Percentiles rank a stretch among this genome's conserved stretches.
phyloP scores from a whole-genome alignment of 2,113 vertebrate genomes.

The Melanerpes aurifrons region DNA sequence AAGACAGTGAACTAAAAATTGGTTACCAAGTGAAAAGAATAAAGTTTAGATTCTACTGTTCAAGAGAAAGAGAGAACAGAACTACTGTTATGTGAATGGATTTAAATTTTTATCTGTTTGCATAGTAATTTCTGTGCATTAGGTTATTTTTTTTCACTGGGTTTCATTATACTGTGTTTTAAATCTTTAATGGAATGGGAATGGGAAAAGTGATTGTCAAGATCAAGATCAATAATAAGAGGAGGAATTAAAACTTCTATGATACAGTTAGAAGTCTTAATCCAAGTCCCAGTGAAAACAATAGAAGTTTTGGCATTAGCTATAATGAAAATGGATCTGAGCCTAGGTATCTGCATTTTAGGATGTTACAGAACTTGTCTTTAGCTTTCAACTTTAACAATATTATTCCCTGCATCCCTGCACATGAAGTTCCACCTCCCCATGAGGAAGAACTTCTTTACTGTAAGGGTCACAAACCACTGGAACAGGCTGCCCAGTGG shows the following conservation, averaged over 20 bases:
- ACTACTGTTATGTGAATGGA: not conserved
- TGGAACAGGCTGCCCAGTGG: no score
- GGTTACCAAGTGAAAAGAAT: conserved; percentile 30
- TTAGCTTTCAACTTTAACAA: not conserved
- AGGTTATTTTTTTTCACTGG: not conserved
- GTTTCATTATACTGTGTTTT: not conserved
- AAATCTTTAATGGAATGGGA: conserved; percentile 15
- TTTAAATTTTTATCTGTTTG: conserved; percentile 12
- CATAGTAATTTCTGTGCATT: conserved; percentile 4
- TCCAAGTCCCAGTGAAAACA: conserved; percentile 32
- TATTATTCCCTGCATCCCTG: not conserved
- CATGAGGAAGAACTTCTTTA: no score
- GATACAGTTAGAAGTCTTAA: conserved; percentile 23
- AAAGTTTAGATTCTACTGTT: not conserved
- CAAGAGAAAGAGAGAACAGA: not conserved
- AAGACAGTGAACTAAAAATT: not conserved
- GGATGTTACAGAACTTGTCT: not conserved
- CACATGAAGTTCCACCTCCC: no score
- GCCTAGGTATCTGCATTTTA: not conserved
- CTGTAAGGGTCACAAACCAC: no score
- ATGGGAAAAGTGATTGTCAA: conserved; percentile 48
- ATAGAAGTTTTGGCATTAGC: not conserved
- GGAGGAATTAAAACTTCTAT: conserved; percentile 48
- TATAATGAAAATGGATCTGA: not conserved
- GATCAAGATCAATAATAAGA: not conserved